These are phyloP conservation scores for Pocillopora verrucosa DNA, from an alignment of 64 coral and sea anemone genomes.

Conservation along the genomic window DNA sequence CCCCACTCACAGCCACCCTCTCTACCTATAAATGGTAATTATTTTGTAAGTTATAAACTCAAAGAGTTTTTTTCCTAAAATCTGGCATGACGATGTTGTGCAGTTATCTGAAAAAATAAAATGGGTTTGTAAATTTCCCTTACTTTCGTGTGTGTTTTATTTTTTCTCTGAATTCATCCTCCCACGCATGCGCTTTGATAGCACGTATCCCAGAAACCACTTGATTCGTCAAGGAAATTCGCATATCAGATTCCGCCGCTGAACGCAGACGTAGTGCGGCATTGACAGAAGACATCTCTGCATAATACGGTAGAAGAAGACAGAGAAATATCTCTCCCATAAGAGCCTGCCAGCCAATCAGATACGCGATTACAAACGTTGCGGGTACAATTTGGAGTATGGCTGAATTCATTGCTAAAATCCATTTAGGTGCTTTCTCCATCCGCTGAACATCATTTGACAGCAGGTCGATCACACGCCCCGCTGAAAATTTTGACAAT, in stretches of 20 bases:
- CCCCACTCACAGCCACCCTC: too few species aligned
- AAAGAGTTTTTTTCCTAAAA: too few species aligned
- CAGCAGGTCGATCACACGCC: not conserved
- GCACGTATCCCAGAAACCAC: not conserved
- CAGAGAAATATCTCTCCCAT: not conserved
- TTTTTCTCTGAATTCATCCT: too few species aligned
- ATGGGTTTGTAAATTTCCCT: too few species aligned
- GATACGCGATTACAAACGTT: not conserved
- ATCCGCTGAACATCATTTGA: not conserved
- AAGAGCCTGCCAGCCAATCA: not conserved
- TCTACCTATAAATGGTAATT: too few species aligned
- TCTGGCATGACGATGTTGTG: too few species aligned
- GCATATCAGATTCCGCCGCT: not conserved
- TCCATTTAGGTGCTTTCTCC: not conserved
- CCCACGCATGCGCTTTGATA: not conserved
- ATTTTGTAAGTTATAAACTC: too few species aligned
- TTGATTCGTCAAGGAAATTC: not conserved
- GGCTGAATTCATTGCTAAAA: too few species aligned
- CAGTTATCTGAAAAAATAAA: too few species aligned
- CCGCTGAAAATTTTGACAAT: not conserved
- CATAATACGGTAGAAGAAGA: not conserved
- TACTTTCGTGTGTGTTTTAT: too few species aligned
- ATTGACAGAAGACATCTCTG: not conserved
- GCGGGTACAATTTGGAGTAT: not conserved
- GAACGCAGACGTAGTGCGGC: not conserved